These are phyloP conservation scores for Daubentonia madagascariensis DNA, from an alignment of 2,113 vertebrate species.

Conservation along the genomic window DNA sequence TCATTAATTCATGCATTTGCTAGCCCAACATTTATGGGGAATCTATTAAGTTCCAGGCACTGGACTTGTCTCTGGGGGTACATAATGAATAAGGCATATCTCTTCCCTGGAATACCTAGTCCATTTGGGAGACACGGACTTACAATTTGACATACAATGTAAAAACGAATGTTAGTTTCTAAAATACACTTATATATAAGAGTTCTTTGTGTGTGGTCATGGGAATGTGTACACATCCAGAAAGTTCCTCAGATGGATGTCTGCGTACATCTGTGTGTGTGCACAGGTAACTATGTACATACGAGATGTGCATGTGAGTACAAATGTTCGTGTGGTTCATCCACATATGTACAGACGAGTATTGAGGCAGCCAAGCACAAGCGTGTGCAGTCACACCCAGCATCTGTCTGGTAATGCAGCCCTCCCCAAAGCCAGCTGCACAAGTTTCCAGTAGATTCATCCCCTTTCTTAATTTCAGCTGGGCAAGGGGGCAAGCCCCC, in stretches of 20 bases:
- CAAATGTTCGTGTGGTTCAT: neutral
- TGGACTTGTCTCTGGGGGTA: neutral
- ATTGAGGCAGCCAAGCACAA: neutral
- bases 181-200: neutral
- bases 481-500: neutral
- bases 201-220: neutral
- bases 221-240: neutral
- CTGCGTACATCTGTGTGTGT: neutral
- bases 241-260: neutral
- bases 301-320: neutral
- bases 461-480: neutral
- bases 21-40: neutral
- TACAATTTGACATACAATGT: neutral
- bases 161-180: neutral
- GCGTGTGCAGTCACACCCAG: too few species aligned
- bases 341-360: neutral
- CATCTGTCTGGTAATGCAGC: neutral
- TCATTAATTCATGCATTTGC: neutral
- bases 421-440: neutral
- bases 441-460: neutral
- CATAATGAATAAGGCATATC: neutral
- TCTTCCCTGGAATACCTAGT: neutral
- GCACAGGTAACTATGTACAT: fast-evolving
- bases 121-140: neutral
- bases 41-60: neutral